Conservation (phyloP, 2,888 invertebrate species). For the Erannis defoliaria region DNA sequence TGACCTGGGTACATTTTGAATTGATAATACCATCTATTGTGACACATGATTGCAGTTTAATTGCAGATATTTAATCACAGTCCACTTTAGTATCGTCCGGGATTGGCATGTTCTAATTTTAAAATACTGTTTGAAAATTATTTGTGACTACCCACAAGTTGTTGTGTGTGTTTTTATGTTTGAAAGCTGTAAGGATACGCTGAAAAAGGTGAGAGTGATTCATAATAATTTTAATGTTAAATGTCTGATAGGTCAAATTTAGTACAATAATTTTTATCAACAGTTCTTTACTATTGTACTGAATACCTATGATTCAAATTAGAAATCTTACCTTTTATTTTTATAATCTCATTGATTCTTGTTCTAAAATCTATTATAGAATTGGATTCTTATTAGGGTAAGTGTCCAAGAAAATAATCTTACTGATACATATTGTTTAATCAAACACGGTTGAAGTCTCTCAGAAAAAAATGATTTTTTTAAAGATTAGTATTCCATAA, state of each 20-base stretch:
- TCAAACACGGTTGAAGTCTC: too few relatives aligned
- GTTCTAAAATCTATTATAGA: too few relatives aligned
- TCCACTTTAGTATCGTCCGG: constrained; percentile 20
- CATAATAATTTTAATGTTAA: background rate
- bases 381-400: too few relatives aligned
- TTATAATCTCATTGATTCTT: too few relatives aligned
- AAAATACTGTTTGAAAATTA: background rate
- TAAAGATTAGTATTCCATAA: too few relatives aligned
- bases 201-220: background rate
- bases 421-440: too few relatives aligned
- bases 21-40: constrained; percentile 56
- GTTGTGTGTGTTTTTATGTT: background rate
- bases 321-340: background rate
- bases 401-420: too few relatives aligned
- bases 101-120: constrained; percentile 12
- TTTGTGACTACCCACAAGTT: constrained; percentile 30
- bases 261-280: too few relatives aligned
- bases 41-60: constrained; percentile 62
- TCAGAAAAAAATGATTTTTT: too few relatives aligned
- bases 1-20: constrained; percentile 47
- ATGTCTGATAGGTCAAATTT: background rate
- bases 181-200: background rate
- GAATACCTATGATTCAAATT: background rate
- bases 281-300: too few relatives aligned
- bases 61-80: constrained; percentile 48